Base-by-base conservation (phyloP, 2,113 vertebrate species). In the Microtus oregoni region DNA sequence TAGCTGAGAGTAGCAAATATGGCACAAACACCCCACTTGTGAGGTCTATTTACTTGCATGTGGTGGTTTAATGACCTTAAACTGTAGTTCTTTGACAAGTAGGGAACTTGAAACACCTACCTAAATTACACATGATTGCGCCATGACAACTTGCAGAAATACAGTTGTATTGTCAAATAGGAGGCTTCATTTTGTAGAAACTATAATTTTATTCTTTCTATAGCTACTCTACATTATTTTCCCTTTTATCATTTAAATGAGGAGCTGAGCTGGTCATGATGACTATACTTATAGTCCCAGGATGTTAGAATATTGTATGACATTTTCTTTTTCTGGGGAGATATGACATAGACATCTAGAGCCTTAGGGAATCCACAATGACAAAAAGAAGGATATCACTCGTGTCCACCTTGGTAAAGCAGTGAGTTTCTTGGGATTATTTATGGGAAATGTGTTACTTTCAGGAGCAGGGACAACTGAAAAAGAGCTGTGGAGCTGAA, bases 171-270 rank as follows among this genome's bases (percentile, higher is more conserved):
- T 92, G 89, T 81, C 82, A 94, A 91, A 79, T 82, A 83, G 86
- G 22, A 79, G 65, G 24, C 82, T 75, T 96, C 96, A 92, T 96
- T 87, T 97, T 72, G 68, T 61, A 76, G 86, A 90, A 94, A 88
- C 17, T 75, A 20, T 90, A 78, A 91, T 97, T 89, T 96, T 91
- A 72, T 89, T 79, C 35, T 90, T 55, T 38, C 35, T 58, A 47
- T 94, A 83, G 58, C 61, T 83, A 68, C 5, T 55, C 26, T 73
- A 44, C n/a, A 89, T 75, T 13, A 78, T 19, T 50, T 75, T 94
- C 92, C 19, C 19, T 93, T 94, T 96, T 85, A 91, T 63, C 47
- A 65, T 81, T 90, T 88, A 95, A 90, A 87, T 72, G 90, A 96
- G 22, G 3, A 55, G 73, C 4, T 89, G 19, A 58, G 50, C 22